These are phyloP conservation scores for Periplaneta americana DNA, from an alignment of 1,140 invertebrate genomes.

Conservation along the genomic window DNA sequence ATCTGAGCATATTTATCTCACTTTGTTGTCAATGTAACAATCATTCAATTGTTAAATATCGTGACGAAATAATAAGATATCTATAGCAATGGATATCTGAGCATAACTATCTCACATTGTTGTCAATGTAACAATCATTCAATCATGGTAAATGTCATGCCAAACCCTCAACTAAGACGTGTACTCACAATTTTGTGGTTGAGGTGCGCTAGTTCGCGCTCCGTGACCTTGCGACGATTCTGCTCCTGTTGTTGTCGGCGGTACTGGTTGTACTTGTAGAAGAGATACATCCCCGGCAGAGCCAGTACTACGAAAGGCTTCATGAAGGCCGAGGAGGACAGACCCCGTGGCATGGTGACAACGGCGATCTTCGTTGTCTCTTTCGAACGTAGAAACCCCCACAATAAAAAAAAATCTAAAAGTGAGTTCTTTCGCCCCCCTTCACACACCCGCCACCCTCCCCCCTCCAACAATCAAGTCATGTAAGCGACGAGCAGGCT, in stretches of 20 bases:
- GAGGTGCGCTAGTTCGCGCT: slow-evolving; percentile 76
- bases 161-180: background rate
- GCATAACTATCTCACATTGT: no score
- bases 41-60: no score
- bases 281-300: slow-evolving; percentile 80
- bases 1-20: no score
- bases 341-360: slow-evolving; percentile 49
- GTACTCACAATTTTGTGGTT: slow-evolving; percentile 86
- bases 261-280: slow-evolving; percentile 86
- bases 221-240: slow-evolving; percentile 70
- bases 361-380: background rate
- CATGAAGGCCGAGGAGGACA: slow-evolving; percentile 58
- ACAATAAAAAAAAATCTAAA: background rate
- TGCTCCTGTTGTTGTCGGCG: slow-evolving; percentile 76
- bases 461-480: background rate
- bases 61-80: no score
- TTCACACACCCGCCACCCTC: background rate
- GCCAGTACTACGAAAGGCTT: slow-evolving; percentile 75
- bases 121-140: no score
- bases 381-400: background rate
- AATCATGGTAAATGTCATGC: no score
- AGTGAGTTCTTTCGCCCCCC: background rate
- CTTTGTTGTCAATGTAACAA: no score
- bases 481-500: background rate
- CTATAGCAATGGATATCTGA: no score